phyloP scores from a whole-genome alignment of 2,113 vertebrate genomes.

The Muntiacus reevesi region DNA sequence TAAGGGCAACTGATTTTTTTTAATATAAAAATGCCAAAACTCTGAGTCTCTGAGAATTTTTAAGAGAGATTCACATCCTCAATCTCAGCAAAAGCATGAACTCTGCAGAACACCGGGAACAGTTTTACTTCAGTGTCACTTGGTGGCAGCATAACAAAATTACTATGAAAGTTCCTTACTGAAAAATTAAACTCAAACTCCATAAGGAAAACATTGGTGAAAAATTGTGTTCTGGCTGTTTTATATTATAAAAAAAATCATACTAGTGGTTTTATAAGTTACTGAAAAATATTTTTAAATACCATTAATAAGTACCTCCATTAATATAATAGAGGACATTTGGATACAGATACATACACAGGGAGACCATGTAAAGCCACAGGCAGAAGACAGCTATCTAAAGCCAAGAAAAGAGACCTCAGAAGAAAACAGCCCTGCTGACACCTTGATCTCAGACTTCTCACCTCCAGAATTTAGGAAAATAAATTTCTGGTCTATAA shows the following conservation, averaged over 20 bases:
- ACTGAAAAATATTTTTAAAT: not conserved
- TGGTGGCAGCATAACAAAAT: constrained; percentile 66
- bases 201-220: not conserved
- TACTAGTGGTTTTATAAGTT: not conserved
- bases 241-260: not conserved
- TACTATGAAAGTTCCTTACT: not conserved
- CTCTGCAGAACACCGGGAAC: not conserved
- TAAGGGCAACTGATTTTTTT: not conserved
- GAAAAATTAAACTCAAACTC: not conserved
- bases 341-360: not conserved
- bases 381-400: not conserved
- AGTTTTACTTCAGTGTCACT: constrained; percentile 28
- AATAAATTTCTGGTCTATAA: not conserved
- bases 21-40: not conserved
- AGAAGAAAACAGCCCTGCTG: not conserved
- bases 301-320: not conserved
- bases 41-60: not conserved
- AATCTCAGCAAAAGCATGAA: not conserved
- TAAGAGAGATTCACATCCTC: not conserved
- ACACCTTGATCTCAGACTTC: not conserved
- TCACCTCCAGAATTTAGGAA: not conserved
- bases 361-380: not conserved
- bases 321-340: not conserved
- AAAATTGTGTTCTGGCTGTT: not conserved
- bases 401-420: not conserved